Evolutionary conservation across 2,888 invertebrate species (phyloP), one percentile per base, ranked within the genome.

Genomic region (Oscheius sp.): DNA sequence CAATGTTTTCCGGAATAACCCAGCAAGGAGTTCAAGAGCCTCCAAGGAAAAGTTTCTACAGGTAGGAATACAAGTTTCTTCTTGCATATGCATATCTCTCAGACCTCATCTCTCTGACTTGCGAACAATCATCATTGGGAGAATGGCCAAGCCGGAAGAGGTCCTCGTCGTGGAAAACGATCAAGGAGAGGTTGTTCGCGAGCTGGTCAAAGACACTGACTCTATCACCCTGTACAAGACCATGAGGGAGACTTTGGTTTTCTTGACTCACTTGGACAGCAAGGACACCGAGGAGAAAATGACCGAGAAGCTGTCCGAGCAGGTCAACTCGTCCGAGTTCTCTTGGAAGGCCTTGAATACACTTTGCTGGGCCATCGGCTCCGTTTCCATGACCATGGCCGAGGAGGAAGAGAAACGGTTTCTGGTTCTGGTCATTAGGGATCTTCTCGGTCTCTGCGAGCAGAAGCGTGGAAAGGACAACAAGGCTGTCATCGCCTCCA

Each of bases 341-440:
- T 98, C 98, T 9, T 99, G 99, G 99, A 98, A 98, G 91, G 99
- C 99, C 91, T 92, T 99, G 73, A 99, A 99, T 90, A 98, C 99
- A 63, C 90, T 99, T 51, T 99, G 99, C 90, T 99, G 99, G 99
- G 99, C 99, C 9, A 98, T 99, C 88, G 99, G 99, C 63, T 96
- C 96, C 75, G 98, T 98, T 89, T 96, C 96, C 85, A 99, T 99
- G 88, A 96, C 99, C 72, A 96, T 98, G 94, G 94, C 95, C 90
- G 99, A 99, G 90, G 99, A 99, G 90, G 98, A 99, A 91, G 99
- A 99, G 89, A 98, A 98, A 90, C 92, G 98, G 66, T 99, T 99
- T 91, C 92, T 99, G 86, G 99, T 99, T 73, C 96, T 96, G 71
- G 99, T 99, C 63, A 99, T 99, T 68, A 81, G 96, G 95, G 98